Conservation (phyloP, 2,888 invertebrate genomes). For the Fabriciana adippe region DNA sequence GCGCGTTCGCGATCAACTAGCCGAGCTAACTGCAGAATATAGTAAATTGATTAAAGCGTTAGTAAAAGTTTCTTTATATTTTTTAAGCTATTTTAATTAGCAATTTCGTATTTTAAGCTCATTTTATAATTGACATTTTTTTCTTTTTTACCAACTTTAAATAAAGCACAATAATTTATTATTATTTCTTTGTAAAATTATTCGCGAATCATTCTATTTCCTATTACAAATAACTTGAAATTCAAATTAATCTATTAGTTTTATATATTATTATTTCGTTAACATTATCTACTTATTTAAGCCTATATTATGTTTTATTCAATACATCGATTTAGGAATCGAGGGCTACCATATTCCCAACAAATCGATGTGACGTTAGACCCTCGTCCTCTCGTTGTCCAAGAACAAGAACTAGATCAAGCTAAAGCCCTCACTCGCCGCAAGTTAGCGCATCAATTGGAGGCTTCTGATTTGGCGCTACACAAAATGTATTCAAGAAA, state of each 20-base stretch:
- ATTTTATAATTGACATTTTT: no score
- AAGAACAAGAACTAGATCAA: conserved; percentile 81
- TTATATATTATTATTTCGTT: no score
- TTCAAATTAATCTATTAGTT: no score
- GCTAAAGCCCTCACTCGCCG: conserved; percentile 84
- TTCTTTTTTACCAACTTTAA: no score
- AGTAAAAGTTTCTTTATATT: conserved; percentile 40
- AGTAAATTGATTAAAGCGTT: conserved; percentile 80
- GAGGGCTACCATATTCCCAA: conserved; percentile 82
- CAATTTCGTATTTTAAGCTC: no score
- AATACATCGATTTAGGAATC: conserved; percentile 70
- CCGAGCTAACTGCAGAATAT: conserved; percentile 81
- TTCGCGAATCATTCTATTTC: no score
- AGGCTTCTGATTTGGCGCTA: conserved; percentile 85
- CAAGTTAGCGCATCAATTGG: conserved; percentile 86
- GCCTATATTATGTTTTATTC: neutral
- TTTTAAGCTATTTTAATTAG: neutral
- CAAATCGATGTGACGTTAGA: conserved; percentile 86
- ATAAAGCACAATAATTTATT: no score
- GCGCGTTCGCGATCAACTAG: conserved; percentile 79
- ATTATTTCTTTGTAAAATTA: no score
- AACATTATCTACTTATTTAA: no score
- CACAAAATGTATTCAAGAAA: conserved; percentile 85
- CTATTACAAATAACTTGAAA: no score
- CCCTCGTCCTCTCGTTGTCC: conserved; percentile 83